Evolutionary conservation across 2,888 invertebrate species (phyloP).

Genomic region (Volucella inanis): DNA sequence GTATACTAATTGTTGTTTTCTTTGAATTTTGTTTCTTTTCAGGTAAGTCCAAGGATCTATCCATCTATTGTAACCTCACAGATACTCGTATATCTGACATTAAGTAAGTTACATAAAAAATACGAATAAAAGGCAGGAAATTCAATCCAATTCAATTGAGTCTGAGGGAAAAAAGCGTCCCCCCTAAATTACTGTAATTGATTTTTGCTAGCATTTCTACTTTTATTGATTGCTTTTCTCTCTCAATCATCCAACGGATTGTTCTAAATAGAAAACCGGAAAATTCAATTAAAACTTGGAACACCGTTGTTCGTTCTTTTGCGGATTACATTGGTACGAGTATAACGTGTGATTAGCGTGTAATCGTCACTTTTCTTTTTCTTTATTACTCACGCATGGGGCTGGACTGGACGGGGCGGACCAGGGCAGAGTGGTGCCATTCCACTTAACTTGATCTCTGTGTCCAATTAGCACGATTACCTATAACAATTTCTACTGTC

Average conservation of each 20-base stretch:
- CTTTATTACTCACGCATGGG: constrained; percentile 31
- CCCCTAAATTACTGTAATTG: constrained; percentile 27
- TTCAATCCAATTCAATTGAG: constrained; percentile 8
- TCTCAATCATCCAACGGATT: background rate
- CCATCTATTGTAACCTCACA: constrained; percentile 11
- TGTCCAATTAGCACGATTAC: too few relatives aligned
- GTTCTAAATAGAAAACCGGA: constrained; percentile 20
- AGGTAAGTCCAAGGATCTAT: constrained; percentile 54
- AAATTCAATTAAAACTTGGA: constrained; percentile 15
- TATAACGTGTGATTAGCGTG: constrained; percentile 26
- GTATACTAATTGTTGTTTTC: constrained; percentile 21
- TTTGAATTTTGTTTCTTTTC: constrained; percentile 17
- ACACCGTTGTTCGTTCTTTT: constrained; percentile 2
- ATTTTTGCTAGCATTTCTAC: background rate
- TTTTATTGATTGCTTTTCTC: background rate
- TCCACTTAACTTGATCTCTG: too few relatives aligned
- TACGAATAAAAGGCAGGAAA: constrained; percentile 5
- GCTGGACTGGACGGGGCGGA: too few relatives aligned
- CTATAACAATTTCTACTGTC: too few relatives aligned
- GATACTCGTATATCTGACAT: background rate
- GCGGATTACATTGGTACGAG: background rate
- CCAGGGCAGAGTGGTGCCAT: too few relatives aligned
- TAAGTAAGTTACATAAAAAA: constrained; percentile 59
- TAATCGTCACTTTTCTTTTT: constrained; percentile 24
- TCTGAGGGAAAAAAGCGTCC: background rate